These are phyloP conservation scores for Hybognathus amarus DNA, from an alignment of 2,797 vertebrate species.

Conservation along the genomic window DNA sequence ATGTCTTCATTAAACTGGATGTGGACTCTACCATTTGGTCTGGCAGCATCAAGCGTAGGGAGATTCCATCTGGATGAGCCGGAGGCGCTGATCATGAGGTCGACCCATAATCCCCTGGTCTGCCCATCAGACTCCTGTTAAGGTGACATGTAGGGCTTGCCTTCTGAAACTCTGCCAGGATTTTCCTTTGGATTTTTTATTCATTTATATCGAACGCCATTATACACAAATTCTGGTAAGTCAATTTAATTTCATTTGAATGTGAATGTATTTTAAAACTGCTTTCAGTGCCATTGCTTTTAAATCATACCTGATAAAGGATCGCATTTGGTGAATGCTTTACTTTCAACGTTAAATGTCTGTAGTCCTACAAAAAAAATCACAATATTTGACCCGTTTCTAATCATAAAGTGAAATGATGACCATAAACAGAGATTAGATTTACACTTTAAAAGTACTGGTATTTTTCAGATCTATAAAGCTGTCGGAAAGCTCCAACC, in stretches of 20 bases:
- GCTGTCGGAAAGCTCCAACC: background rate
- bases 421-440: background rate
- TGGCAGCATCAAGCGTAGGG: constrained; percentile 53
- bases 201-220: constrained; percentile 10
- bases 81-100: constrained; percentile 74
- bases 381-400: background rate
- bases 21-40: constrained; percentile 64
- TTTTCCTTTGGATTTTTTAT: constrained; percentile 50
- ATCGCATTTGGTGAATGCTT: background rate
- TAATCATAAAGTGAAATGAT: background rate
- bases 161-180: constrained; percentile 70
- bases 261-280: constrained; percentile 25
- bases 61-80: constrained; percentile 70
- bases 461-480: background rate
- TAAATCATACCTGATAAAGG: background rate
- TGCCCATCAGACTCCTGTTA: constrained; percentile 75
- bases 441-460: background rate
- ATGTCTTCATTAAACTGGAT: constrained; percentile 60
- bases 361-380: background rate
- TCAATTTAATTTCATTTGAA: constrained; percentile 35
- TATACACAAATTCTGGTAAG: constrained; percentile 75
- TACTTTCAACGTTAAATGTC: background rate
- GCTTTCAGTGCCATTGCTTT: background rate
- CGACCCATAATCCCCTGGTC: constrained; percentile 84
- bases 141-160: constrained; percentile 75